These are phyloP conservation scores for Griposia aprilina DNA, from an alignment of 2,888 invertebrate species.

Conservation along the genomic window DNA sequence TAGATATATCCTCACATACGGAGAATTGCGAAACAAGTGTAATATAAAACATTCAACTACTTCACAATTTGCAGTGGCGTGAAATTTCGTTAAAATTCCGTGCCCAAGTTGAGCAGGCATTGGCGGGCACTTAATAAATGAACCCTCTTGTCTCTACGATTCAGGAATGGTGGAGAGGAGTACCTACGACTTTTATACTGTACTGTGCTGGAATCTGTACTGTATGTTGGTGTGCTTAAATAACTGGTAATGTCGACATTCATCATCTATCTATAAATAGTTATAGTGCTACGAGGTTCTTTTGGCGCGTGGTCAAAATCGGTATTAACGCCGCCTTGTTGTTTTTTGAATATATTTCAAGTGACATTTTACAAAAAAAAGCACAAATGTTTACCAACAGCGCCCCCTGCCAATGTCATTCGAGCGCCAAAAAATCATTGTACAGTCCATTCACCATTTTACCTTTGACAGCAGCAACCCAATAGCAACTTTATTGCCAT, in stretches of 20 bases:
- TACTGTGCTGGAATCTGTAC: conserved; percentile 7
- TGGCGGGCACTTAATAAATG: conserved; percentile 77
- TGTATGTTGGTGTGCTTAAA: background rate
- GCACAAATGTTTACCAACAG: no score
- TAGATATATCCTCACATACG: conserved; percentile 22
- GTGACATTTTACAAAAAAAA: background rate
- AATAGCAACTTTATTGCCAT: no score
- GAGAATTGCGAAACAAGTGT: conserved; percentile 55
- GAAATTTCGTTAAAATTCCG: conserved; percentile 79
- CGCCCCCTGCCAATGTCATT: no score
- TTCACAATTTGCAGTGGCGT: conserved; percentile 66
- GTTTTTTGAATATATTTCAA: background rate
- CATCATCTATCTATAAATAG: background rate
- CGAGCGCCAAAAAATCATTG: no score
- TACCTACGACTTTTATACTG: conserved; percentile 24
- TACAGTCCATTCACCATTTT: no score
- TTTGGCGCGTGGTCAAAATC: background rate
- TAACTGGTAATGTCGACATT: background rate
- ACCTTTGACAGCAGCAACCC: no score
- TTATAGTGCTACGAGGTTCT: background rate
- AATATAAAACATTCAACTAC: conserved; percentile 66
- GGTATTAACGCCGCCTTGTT: no score
- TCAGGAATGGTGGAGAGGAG: conserved; percentile 36
- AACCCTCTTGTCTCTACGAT: conserved; percentile 75
- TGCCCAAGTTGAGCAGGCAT: conserved; percentile 69